A percentile compares a stretch with the other conserved stretches of the same genome.
phyloP scores from a whole-genome alignment of 2,888 invertebrate species.

The Cephonodes hylas region DNA sequence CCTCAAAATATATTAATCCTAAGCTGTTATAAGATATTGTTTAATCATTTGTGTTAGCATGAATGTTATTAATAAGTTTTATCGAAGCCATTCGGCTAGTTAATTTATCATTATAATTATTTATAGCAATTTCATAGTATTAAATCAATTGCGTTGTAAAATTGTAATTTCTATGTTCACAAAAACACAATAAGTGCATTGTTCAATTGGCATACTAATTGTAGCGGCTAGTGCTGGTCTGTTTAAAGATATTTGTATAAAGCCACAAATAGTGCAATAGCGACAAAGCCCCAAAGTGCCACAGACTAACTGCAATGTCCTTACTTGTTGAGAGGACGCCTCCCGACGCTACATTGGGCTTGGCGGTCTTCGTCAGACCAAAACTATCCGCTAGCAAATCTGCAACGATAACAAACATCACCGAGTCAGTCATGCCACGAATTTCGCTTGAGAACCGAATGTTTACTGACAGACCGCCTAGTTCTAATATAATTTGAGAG shows the following conservation, averaged over 20 bases:
- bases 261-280: neutral
- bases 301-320: constrained; percentile 26
- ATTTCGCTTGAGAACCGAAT: neutral
- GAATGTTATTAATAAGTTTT: no score
- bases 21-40: no score
- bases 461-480: neutral
- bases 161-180: no score
- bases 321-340: constrained; percentile 62
- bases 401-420: constrained; percentile 50
- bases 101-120: no score
- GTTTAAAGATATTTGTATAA: constrained; percentile 9
- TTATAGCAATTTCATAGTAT: no score
- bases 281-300: neutral
- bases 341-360: constrained; percentile 56
- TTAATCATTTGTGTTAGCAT: no score
- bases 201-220: constrained; percentile 21
- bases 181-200: no score
- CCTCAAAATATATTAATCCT: no score
- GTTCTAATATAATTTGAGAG: no score
- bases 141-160: no score
- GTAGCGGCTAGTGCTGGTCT: constrained; percentile 48
- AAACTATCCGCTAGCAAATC: constrained; percentile 74
- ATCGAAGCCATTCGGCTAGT: no score
- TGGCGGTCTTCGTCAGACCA: constrained; percentile 64
- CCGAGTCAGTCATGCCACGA: neutral